Percentiles rank a stretch among this genome's conserved stretches.
Conservation (phyloP, 2,113 vertebrate genomes). For the Ageneiosus marmoratus region DNA sequence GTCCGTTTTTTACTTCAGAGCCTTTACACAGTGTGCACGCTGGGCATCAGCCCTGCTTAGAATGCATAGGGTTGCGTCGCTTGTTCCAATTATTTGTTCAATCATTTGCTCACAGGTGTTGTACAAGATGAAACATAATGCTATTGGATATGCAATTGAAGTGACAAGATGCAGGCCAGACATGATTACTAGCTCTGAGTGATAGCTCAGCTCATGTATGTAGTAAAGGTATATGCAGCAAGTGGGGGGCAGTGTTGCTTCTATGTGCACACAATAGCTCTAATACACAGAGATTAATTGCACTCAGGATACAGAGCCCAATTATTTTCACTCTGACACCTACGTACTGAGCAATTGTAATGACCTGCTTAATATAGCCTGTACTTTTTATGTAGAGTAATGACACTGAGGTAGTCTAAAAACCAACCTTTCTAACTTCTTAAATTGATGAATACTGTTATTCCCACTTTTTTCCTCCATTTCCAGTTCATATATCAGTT, state of each 20-base stretch:
- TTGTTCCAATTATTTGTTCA: constrained; percentile 15
- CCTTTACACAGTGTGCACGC: neutral
- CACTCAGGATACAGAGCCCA: neutral
- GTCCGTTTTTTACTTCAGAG: neutral
- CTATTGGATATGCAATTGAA: constrained; percentile 14
- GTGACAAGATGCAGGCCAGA: neutral
- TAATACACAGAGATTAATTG: constrained; percentile 16
- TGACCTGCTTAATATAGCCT: neutral
- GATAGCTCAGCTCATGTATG: neutral
- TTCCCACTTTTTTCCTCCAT: neutral
- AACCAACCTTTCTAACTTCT: neutral
- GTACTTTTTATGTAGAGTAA: neutral
- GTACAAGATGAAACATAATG: constrained; percentile 7
- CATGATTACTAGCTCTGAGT: constrained; percentile 1
- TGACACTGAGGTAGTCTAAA: neutral
- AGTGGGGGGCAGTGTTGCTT: constrained; percentile 28
- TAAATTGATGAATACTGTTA: neutral
- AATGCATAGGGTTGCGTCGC: neutral
- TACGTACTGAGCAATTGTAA: neutral
- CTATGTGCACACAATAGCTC: neutral
- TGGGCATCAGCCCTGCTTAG: neutral
- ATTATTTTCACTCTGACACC: constrained; percentile 2
- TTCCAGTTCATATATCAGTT: neutral
- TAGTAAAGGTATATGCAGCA: neutral
- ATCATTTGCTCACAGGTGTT: constrained; percentile 30